phyloP scores from a whole-genome alignment of 1,140 invertebrate species.

The Stegodyphus mimosarum region DNA sequence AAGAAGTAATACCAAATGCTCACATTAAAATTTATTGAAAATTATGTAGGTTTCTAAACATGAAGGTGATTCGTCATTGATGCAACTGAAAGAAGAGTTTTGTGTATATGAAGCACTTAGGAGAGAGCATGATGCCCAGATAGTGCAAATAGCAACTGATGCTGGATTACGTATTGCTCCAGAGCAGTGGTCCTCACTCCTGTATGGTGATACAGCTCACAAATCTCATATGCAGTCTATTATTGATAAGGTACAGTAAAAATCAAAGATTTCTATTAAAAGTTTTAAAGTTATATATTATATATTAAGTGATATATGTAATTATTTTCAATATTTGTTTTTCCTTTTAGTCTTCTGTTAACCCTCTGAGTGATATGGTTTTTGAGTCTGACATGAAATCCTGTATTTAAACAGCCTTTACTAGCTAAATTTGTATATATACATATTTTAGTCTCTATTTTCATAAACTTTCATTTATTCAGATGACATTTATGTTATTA shows the following conservation, averaged over 20 bases:
- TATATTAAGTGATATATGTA: not conserved
- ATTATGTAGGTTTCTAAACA: constrained; percentile 87
- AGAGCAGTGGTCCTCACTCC: constrained; percentile 96
- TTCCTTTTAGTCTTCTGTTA: not conserved
- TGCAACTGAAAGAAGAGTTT: constrained; percentile 99
- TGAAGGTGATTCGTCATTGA: constrained; percentile 96
- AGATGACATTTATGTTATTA: too few relatives aligned
- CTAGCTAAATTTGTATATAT: too few relatives aligned
- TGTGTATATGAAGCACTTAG: constrained; percentile 92
- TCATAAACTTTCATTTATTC: too few relatives aligned
- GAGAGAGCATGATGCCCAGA: constrained; percentile 97
- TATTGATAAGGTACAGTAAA: constrained; percentile 75
- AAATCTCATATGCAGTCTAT: constrained; percentile 99
- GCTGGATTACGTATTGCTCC: constrained; percentile 96
- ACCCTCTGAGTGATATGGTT: too few relatives aligned
- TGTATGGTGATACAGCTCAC: constrained; percentile 94
- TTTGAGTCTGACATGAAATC: too few relatives aligned
- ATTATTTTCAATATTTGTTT: not conserved
- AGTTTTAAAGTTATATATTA: not conserved
- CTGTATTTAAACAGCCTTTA: too few relatives aligned
- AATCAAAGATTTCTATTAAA: not conserved
- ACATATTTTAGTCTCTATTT: too few relatives aligned
- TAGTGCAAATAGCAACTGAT: constrained; percentile 97
- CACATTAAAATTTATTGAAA: not conserved
- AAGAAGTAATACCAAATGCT: too few relatives aligned